Evolutionary conservation across 2,888 invertebrate genomes (phyloP).

Genomic region (Gastracanthus pulcherrimus): DNA sequence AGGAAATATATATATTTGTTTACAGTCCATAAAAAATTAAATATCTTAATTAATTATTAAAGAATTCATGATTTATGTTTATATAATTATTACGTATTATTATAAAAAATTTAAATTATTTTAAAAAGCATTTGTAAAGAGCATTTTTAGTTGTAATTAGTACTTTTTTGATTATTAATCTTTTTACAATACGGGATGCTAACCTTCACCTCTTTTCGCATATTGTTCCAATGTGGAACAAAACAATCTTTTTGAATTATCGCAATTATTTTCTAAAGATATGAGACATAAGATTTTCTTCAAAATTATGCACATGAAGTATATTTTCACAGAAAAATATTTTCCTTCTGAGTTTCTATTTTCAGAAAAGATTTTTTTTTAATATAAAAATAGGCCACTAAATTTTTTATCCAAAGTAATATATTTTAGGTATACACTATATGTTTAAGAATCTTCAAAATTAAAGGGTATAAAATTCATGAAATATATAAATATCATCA

Average conservation of each 20-base stretch:
- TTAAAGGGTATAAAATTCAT: too few species aligned
- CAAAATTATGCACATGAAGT: constrained; percentile 7
- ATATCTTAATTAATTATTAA: too few species aligned
- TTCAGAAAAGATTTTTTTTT: background rate
- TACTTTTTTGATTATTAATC: constrained; percentile 18
- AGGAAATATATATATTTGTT: too few species aligned
- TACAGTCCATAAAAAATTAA: too few species aligned
- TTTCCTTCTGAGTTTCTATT: background rate
- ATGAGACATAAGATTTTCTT: constrained; percentile 33
- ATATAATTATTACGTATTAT: background rate
- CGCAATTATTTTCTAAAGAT: constrained; percentile 33
- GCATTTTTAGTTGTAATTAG: background rate
- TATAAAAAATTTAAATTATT: too few species aligned
- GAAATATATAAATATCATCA: too few species aligned
- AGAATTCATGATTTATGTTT: too few species aligned
- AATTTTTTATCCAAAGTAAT: too few species aligned
- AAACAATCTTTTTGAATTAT: constrained; percentile 57
- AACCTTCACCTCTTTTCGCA: constrained; percentile 49
- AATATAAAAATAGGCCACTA: too few species aligned
- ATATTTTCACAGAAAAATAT: background rate
- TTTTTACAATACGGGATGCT: background rate
- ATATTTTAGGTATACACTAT: too few species aligned
- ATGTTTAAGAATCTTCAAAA: too few species aligned
- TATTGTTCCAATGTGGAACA: constrained; percentile 51
- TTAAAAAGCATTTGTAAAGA: too few species aligned